Percentiles rank a stretch among this genome's conserved stretches.
phyloP scores from a whole-genome alignment of 2,888 invertebrate species.

The Sphaeridia pumilis region DNA sequence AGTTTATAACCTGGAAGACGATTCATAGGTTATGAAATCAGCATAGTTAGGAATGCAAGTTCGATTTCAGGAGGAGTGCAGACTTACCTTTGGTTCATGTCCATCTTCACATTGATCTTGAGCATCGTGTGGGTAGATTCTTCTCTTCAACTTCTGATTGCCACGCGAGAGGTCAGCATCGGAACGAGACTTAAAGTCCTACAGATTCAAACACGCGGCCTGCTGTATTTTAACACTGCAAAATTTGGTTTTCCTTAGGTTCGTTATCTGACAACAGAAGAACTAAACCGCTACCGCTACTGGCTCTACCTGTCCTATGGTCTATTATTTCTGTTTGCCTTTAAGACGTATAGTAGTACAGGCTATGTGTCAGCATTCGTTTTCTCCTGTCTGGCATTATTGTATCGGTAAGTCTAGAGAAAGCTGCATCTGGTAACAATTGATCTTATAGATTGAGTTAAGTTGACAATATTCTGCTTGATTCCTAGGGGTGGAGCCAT shows the following conservation, averaged over 20 bases:
- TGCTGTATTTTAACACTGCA: too few species aligned
- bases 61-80: constrained; percentile 2
- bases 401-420: constrained; percentile 8
- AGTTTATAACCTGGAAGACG: too few species aligned
- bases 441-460: too few species aligned
- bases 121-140: constrained; percentile 15
- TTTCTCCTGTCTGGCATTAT: constrained; percentile 14
- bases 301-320: constrained; percentile 15
- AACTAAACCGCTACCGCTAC: constrained; percentile 10
- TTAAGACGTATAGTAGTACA: constrained; percentile 14
- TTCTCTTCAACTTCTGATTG: constrained; percentile 13
- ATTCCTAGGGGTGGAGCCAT: constrained; percentile 3
- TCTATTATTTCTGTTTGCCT: constrained; percentile 13
- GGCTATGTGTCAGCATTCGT: constrained; percentile 13
- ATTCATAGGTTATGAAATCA: too few species aligned
- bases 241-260: not conserved
- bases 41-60: too few species aligned
- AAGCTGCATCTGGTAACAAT: too few species aligned
- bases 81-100: constrained; percentile 11
- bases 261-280: not conserved
- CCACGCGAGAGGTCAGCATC: constrained; percentile 5
- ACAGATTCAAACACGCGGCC: not conserved
- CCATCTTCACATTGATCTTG: constrained; percentile 8
- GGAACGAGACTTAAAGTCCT: not conserved
- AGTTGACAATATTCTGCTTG: not conserved